phyloP scores from a whole-genome alignment of 2,888 invertebrate species.

The Cryptops parisi region DNA sequence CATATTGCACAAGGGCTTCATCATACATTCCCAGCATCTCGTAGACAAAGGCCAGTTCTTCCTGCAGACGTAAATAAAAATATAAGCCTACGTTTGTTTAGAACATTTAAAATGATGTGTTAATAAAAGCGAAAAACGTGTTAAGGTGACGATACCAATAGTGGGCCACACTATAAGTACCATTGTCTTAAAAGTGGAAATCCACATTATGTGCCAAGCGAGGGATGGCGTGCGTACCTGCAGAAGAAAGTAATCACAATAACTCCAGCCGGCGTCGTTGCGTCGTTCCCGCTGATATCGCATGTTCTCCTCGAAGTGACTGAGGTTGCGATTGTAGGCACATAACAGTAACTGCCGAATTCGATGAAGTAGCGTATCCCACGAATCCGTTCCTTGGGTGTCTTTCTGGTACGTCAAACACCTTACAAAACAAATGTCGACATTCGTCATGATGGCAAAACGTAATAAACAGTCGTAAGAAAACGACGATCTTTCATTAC shows the following conservation, averaged over 20 bases:
- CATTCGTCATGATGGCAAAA: background rate
- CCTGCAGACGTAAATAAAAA: conserved; percentile 45
- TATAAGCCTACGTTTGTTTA: too few relatives aligned
- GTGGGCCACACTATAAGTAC: background rate
- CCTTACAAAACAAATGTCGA: background rate
- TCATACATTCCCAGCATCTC: conserved; percentile 88
- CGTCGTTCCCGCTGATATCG: conserved; percentile 55
- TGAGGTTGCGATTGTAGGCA: conserved; percentile 71
- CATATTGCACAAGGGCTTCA: conserved; percentile 90
- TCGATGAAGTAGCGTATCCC: conserved; percentile 67
- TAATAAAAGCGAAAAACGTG: too few relatives aligned
- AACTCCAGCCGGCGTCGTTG: conserved; percentile 84
- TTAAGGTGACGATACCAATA: too few relatives aligned
- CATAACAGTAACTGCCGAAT: conserved; percentile 67
- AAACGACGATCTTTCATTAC: conserved; percentile 6
- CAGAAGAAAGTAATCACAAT: conserved; percentile 83
- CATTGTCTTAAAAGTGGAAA: background rate
- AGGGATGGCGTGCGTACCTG: conserved; percentile 43
- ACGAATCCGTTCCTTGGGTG: conserved; percentile 76
- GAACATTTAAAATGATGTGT: background rate
- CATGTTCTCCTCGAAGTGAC: conserved; percentile 38
- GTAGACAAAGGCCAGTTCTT: conserved; percentile 85
- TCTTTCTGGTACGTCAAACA: too few relatives aligned
- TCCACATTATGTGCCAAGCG: too few relatives aligned
- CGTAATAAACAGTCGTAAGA: background rate